Base-by-base conservation (phyloP, 2,113 vertebrate species). In the Pedetes capensis region DNA sequence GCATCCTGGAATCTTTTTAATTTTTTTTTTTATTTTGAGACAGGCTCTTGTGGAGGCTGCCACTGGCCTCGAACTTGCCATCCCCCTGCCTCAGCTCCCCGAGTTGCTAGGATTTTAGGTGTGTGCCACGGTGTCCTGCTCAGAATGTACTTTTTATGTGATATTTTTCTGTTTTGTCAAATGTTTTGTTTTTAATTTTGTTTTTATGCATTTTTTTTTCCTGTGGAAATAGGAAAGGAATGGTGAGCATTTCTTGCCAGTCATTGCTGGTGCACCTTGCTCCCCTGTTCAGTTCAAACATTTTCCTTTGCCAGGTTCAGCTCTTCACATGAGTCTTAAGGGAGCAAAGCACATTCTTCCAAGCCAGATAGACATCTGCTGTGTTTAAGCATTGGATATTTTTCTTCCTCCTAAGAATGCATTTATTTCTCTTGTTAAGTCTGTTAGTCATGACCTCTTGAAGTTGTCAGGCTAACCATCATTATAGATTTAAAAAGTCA, bases 351-450 rank as follows among this genome's bases (percentile, higher is more conserved):
- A 32, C 32, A 11, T 9, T 55, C 37, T 64, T 72, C 20, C 8
- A 80, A 42, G 68, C 37, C 34, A 51, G 69, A 29, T 4, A 72
- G 29, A 42, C 64, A 82, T 81, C 66, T 93, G 64, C 57, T 79
- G 2, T 44, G 2, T 23, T 11, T 55, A 18, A 75, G 20, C 68
- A 49, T 34, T 37, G n/a, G 18, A 23, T 64, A 23, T 64, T 34
- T 42, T 61, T 23, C n/a, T 4, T 34, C 10, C 8, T 55, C 22
- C 9, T 49, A 11, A 64, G 47, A 90, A 49, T 87, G 71, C 68
- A 34, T 72, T 59, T 88, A 42, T 63, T 66, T 88, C 49, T 91
- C 92, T 89, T 79, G 68, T 95, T 63, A 71, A 61, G 22, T 76
- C 89, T 88, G 27, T 78, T 97, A 57, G 47, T 76, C 2, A 22